phyloP scores from a whole-genome alignment of 1,140 invertebrate genomes.

The Samia ricini region DNA sequence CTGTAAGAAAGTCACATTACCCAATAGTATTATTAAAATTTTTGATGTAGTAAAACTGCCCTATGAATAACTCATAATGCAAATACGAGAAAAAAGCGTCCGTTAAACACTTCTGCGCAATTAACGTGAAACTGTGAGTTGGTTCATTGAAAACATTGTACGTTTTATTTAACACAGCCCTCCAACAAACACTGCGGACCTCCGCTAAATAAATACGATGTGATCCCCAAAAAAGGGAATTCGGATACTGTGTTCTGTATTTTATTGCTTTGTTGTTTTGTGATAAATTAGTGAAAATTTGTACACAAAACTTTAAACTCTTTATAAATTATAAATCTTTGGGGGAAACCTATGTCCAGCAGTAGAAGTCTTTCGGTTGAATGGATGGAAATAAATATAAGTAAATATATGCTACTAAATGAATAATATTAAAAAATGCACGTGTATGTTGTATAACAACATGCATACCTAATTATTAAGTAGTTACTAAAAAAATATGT shows the following conservation, averaged over 20 bases:
- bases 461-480: too few relatives aligned
- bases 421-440: too few relatives aligned
- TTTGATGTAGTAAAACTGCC: neutral
- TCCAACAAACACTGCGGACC: constrained; percentile 20
- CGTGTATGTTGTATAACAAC: too few relatives aligned
- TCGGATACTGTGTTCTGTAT: neutral
- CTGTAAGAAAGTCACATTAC: too few relatives aligned
- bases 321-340: too few relatives aligned
- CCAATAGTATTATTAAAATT: neutral
- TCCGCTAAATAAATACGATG: constrained; percentile 24
- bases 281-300: neutral
- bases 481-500: too few relatives aligned
- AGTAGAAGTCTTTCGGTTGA: too few relatives aligned
- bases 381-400: too few relatives aligned
- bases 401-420: too few relatives aligned
- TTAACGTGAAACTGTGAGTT: constrained; percentile 34
- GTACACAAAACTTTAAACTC: too few relatives aligned
- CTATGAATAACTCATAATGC: constrained; percentile 37
- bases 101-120: constrained; percentile 57
- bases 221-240: constrained; percentile 21
- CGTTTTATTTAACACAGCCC: constrained; percentile 39
- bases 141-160: constrained; percentile 39
- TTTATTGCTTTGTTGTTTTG: neutral
- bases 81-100: constrained; percentile 43
- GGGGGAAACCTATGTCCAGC: too few relatives aligned